These are phyloP conservation scores for Caloenas nicobarica DNA, from an alignment of 2,113 vertebrate species.

Conservation along the genomic window DNA sequence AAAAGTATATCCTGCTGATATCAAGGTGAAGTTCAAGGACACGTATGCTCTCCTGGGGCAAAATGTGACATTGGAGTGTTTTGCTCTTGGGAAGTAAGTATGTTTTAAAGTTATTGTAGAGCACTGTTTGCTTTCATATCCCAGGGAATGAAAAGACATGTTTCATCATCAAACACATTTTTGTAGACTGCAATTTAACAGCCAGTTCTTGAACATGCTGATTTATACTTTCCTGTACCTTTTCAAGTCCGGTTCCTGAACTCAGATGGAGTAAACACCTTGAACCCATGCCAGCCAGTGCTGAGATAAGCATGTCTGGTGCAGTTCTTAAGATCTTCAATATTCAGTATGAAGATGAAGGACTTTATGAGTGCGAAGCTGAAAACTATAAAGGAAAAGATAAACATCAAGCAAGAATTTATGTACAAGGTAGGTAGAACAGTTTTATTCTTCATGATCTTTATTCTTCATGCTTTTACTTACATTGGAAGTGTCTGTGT, in stretches of 20 bases:
- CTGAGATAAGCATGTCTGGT: conserved; percentile 86
- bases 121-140: background rate
- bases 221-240: conserved; percentile 32
- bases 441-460: background rate
- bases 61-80: conserved; percentile 95
- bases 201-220: background rate
- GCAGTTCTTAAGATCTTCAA: conserved; percentile 89
- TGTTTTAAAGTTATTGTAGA: background rate
- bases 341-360: conserved; percentile 90
- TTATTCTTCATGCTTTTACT: background rate
- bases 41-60: conserved; percentile 87
- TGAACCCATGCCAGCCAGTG: conserved; percentile 81
- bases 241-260: conserved; percentile 89
- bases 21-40: conserved; percentile 91
- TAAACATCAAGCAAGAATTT: conserved; percentile 82
- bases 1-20: conserved; percentile 93
- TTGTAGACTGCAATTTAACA: conserved; percentile 9
- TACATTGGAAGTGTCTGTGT: background rate
- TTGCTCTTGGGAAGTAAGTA: conserved; percentile 98
- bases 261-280: conserved; percentile 89
- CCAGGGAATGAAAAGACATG: background rate
- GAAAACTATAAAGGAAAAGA: conserved; percentile 92
- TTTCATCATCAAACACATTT: conserved; percentile 6
- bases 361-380: conserved; percentile 90
- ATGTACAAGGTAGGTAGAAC: conserved; percentile 84